Percentiles rank a stretch among this genome's conserved stretches.
phyloP scores from a whole-genome alignment of 2,113 vertebrate genomes.

The Solea solea region DNA sequence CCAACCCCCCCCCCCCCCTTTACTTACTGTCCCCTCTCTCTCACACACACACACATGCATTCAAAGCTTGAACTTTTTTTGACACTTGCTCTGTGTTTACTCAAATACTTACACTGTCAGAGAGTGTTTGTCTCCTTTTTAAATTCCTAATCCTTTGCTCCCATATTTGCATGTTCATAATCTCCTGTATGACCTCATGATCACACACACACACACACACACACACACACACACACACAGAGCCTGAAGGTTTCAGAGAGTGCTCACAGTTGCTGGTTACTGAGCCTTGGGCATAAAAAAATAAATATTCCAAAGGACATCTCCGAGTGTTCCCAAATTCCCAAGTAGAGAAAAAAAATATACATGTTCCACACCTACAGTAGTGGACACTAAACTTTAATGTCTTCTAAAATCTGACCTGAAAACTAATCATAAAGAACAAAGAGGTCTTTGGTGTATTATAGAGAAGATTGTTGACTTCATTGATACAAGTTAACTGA shows the following conservation, averaged over 20 bases:
- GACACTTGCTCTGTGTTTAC: constrained; percentile 34
- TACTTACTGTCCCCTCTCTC: constrained; percentile 11
- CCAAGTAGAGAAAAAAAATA: too few species aligned
- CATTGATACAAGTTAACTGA: too few species aligned
- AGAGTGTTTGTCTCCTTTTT: constrained; percentile 49
- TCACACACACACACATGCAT: constrained; percentile 16
- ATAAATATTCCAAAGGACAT: too few species aligned
- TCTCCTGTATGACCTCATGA: constrained; percentile 42
- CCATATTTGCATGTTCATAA: constrained; percentile 47
- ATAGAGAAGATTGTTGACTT: too few species aligned
- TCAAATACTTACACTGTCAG: constrained; percentile 44
- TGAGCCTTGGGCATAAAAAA: too few species aligned
- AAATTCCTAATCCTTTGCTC: constrained; percentile 40
- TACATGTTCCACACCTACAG: too few species aligned
- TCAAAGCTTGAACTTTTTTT: constrained; percentile 41
- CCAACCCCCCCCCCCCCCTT: background rate
- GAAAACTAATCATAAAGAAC: too few species aligned
- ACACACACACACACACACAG: background rate
- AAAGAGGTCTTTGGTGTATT: too few species aligned
- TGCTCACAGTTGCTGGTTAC: constrained; percentile 38
- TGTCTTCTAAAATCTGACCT: too few species aligned
- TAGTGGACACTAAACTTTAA: too few species aligned
- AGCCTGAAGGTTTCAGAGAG: constrained; percentile 39
- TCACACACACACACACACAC: background rate
- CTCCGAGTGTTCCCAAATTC: too few species aligned